Evolutionary conservation across 2,113 vertebrate genomes (phyloP), one percentile per base, ranked within the genome.

Genomic region (Ursus arctos): DNA sequence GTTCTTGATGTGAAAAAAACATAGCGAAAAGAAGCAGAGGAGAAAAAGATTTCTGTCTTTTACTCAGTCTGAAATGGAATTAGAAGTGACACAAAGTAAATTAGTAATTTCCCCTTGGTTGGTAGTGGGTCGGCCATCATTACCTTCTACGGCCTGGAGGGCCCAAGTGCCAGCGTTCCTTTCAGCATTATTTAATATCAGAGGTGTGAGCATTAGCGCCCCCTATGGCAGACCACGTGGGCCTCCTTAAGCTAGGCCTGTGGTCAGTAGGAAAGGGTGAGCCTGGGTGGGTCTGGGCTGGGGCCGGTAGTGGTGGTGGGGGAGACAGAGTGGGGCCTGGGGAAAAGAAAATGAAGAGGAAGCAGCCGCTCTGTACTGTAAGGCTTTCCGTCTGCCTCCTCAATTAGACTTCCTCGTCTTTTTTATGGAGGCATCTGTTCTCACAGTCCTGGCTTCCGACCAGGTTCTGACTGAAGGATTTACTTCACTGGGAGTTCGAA

Each of bases 51-150:
- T 93, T 88, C 57, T 92, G 84, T 84, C 63, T 92, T 97, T 92
- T 61, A 71, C 92, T 92, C 67, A 69, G 67, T 95, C 55, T n/a
- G 59, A 96, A 91, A 92, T 81, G 71, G 84, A 87, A 91, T 94
- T 90, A 81, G 69, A 95, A 80, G 51, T 22, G 76, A 91, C 40
- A 77, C 26, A 84, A 36, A 65, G 74, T 92, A 49, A 83, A 63
- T 61, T 83, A 51, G 57, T 94, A 72, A 79, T 94, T 84, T 93
- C 69, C 71, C 49, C 85, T 88, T 51, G 47, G 57, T 28, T 89
- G 95, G 76, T 65, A 72, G 71, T 61, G 49, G 65, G 16, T 67
- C 47, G 88, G 55, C 55, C 67, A 31, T 51, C 55, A 59, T 84
- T 28, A 59, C 14, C 13, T 61, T 72, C 51, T 33, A 18, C 40